phyloP scores from a whole-genome alignment of 2,797 vertebrate species.

The Lycodopsis pacificus region DNA sequence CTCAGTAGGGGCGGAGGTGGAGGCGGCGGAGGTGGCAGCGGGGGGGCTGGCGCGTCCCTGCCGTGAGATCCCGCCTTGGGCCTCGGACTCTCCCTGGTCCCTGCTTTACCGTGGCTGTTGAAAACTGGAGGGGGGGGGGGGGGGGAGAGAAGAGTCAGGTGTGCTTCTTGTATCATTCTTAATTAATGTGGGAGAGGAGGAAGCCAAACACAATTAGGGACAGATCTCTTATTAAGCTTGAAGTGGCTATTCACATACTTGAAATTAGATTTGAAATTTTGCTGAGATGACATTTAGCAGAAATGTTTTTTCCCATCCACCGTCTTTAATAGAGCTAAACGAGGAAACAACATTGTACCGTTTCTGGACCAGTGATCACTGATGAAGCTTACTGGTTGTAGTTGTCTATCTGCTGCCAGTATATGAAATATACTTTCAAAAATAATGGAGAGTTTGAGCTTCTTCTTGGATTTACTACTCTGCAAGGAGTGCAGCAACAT shows the following conservation, averaged over 20 bases:
- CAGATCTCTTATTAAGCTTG: not conserved
- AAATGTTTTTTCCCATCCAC: not conserved
- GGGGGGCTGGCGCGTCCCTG: conserved; percentile 86
- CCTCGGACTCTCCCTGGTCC: conserved; percentile 91
- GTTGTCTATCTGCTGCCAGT: not conserved
- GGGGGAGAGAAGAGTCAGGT: conserved; percentile 3
- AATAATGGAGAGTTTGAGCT: not conserved
- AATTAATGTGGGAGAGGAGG: not conserved
- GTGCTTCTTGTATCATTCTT: not conserved
- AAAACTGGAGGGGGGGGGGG: conserved; percentile 84
- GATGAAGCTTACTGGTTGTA: not conserved
- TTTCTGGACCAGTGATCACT: not conserved
- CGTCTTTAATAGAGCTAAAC: not conserved
- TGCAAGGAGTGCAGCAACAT: not conserved
- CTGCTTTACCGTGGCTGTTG: conserved; percentile 91
- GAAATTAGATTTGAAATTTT: conserved; percentile 1
- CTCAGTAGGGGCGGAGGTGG: conserved; percentile 86
- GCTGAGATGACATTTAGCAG: not conserved
- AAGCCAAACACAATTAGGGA: not conserved
- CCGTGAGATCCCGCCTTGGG: conserved; percentile 83
- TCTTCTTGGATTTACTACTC: not conserved
- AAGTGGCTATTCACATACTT: not conserved
- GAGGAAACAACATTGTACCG: not conserved
- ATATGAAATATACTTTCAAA: not conserved
- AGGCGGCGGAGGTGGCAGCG: conserved; percentile 76